Evolutionary conservation across 2,113 vertebrate species (phyloP).

Genomic region (Pangasianodon hypophthalmus): DNA sequence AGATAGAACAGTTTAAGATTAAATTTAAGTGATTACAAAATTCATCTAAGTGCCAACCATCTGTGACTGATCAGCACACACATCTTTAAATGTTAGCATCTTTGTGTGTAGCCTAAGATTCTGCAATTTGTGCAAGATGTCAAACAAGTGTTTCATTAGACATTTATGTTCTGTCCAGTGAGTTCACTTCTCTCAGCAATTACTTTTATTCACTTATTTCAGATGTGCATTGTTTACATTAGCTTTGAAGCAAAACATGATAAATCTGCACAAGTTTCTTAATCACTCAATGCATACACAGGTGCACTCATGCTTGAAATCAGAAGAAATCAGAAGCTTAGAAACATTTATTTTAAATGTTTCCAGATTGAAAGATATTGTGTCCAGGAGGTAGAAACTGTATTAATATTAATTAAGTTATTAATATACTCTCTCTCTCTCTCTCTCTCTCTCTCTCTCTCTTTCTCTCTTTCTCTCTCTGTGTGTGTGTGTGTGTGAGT

Average conservation of each 20-base stretch:
- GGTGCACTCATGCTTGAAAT: neutral
- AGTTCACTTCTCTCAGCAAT: neutral
- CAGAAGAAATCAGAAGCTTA: neutral
- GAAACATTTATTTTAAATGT: neutral
- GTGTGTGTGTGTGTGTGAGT: too few relatives aligned
- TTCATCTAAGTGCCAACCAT: slow-evolving; percentile 41
- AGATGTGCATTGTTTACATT: neutral
- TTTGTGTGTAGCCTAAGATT: slow-evolving; percentile 3
- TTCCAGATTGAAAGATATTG: neutral
- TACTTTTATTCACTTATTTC: neutral
- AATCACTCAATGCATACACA: neutral
- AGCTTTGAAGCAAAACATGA: neutral
- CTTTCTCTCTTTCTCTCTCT: too few relatives aligned
- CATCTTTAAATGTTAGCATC: neutral
- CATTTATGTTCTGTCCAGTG: neutral
- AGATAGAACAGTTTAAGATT: slow-evolving; percentile 36
- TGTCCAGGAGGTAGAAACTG: neutral
- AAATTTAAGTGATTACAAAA: slow-evolving; percentile 38
- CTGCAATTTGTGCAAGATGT: slow-evolving; percentile 18
- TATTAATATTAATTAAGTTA: neutral
- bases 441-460: too few relatives aligned
- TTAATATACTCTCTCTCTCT: neutral
- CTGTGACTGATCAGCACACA: slow-evolving; percentile 29
- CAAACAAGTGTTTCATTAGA: neutral
- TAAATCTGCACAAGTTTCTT: neutral